A percentile compares a stretch with the other conserved stretches of the same genome.
These are phyloP conservation scores for Actinemys pallida DNA, from an alignment of 2,113 vertebrate species.

Conservation along the genomic window DNA sequence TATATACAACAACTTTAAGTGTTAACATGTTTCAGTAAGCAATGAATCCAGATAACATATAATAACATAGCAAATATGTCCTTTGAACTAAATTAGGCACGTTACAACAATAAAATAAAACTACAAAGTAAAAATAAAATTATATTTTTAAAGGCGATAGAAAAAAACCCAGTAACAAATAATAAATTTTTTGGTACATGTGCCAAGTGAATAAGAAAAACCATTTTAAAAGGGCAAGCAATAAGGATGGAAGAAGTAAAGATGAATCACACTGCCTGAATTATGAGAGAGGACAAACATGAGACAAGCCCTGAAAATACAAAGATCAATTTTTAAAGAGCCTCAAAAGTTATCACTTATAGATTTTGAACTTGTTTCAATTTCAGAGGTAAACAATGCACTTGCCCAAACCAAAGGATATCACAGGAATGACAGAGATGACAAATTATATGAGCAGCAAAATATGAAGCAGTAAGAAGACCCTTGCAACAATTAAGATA, in stretches of 20 bases:
- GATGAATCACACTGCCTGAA: background rate
- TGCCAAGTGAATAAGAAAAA: background rate
- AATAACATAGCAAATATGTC: background rate
- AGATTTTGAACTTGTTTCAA: background rate
- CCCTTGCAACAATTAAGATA: background rate
- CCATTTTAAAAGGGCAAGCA: background rate
- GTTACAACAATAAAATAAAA: background rate
- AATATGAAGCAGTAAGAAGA: background rate
- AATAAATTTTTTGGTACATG: background rate
- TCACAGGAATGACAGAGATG: background rate
- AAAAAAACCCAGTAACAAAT: background rate
- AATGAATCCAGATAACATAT: background rate
- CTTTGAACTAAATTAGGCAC: background rate
- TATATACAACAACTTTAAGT: background rate
- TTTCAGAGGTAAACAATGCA: background rate
- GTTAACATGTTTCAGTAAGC: background rate
- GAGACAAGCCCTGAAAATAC: background rate
- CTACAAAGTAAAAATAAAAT: background rate
- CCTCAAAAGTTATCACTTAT: background rate
- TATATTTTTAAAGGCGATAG: background rate
- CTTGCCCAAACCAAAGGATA: background rate
- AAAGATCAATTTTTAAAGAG: background rate
- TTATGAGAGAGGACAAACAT: background rate
- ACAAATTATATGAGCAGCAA: background rate
- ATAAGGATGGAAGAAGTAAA: background rate